Base-by-base conservation (phyloP, 2,797 vertebrate species). In the Sebastes trivittatus region DNA sequence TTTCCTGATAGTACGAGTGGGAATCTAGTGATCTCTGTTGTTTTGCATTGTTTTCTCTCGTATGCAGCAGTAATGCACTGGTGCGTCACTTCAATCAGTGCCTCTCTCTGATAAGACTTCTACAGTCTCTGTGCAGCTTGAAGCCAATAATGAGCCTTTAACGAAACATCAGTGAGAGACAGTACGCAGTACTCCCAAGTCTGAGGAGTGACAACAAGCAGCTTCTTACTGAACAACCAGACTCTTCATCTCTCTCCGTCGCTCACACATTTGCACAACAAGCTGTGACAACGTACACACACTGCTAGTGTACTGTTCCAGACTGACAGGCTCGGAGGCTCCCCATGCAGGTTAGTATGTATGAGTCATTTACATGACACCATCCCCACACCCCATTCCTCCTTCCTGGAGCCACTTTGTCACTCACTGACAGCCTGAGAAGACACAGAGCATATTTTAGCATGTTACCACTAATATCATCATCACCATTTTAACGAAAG, bases 281-380 rank as follows among this genome's bases (percentile, higher is more conserved):
- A 71, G 71, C 61, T 63, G 23, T 60, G 55, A 85, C 68, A 59
- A 75, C 3, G 8, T 20, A 32, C 67, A 54, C 52, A 30, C 32
- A 11, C 32, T 30, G n/a, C 56, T 14, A 16, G 9, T 60, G 6
- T 11, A 4, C 36, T 60, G 18, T 32, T 73, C 38, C 64, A 77
- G 58, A 68, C 49, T 49, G 55, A 77, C 80, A 82, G 49, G 54
- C 67, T 74, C 16, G 4, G 3, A 27, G 60, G 54, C 49, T 77
- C 68, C 64, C 46, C 1, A 10, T 25, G 30, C 78, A 78, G 77
- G 73, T 84, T 88, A 65, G 83, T 81, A 61, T 34, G 82, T 29
- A 80, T 90, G 87, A 85, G 58, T 86, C 85, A 91, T 84, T 88
- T 86, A 32, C 66, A 32, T 78, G 80, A 86, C 80, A 76, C 60